Evolutionary conservation across 2,113 vertebrate species (phyloP).

Genomic region (Mixornis gularis): DNA sequence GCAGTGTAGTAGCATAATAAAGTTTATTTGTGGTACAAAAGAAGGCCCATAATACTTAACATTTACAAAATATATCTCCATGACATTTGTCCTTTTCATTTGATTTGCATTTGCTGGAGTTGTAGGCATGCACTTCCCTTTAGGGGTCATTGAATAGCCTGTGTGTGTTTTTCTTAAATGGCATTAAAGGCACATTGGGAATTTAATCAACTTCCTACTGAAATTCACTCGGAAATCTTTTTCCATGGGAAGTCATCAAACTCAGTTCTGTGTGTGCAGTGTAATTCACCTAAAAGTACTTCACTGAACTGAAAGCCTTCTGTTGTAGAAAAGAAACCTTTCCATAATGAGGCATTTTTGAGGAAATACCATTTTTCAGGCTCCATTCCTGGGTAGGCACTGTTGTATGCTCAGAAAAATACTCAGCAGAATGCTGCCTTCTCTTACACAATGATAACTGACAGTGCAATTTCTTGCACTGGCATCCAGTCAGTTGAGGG

Average conservation of each 20-base stretch:
- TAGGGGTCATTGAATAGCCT: not conserved
- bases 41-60: not conserved
- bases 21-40: slow-evolving; percentile 11
- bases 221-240: not conserved
- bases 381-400: not conserved
- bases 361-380: not conserved
- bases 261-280: not conserved
- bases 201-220: not conserved
- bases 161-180: not conserved
- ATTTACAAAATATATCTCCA: not conserved
- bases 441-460: not conserved
- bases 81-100: not conserved
- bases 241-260: not conserved
- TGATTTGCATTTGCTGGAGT: not conserved
- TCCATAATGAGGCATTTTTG: not conserved
- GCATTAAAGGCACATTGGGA: not conserved
- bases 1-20: not conserved
- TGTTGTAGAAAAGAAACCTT: not conserved
- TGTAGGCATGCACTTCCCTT: not conserved
- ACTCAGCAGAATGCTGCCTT: not conserved
- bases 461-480: not conserved
- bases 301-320: not conserved
- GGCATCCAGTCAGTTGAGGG: not conserved
- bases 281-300: not conserved
- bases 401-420: not conserved